phyloP scores from a whole-genome alignment of 1,140 invertebrate genomes.

The Brachionus calyciflorus region DNA sequence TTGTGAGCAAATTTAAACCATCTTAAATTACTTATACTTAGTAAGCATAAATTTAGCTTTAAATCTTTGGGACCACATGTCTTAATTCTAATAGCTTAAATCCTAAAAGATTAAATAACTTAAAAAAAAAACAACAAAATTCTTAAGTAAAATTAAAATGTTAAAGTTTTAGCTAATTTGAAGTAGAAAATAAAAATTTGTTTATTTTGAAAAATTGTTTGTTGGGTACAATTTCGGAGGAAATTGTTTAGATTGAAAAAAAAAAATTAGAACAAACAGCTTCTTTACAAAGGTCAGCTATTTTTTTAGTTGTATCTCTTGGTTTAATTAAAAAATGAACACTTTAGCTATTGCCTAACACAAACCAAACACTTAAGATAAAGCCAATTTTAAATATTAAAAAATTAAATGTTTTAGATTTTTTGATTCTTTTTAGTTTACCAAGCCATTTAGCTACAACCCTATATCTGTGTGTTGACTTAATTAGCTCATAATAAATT shows the following conservation, averaged over 20 bases:
- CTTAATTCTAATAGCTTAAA: conserved; percentile 8
- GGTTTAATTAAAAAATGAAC: too few species aligned
- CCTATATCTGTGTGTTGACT: too few species aligned
- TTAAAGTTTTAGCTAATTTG: conserved; percentile 39
- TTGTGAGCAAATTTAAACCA: neutral
- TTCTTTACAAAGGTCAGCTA: too few species aligned
- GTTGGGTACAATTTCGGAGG: conserved; percentile 4
- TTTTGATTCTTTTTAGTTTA: too few species aligned
- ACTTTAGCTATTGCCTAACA: too few species aligned
- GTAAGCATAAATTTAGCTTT: neutral
- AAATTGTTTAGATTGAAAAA: neutral
- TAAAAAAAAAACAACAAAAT: neutral
- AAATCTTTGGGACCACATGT: neutral
- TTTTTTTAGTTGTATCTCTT: too few species aligned
- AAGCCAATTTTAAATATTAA: too few species aligned
- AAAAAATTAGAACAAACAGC: conserved; percentile 11
- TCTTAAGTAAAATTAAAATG: conserved; percentile 18
- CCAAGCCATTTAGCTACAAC: too few species aligned
- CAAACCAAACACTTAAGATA: too few species aligned
- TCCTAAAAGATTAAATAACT: conserved; percentile 33
- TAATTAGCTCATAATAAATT: too few species aligned
- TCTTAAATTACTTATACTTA: neutral
- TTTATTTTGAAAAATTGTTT: conserved; percentile 1
- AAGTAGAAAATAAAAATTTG: neutral
- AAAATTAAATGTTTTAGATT: too few species aligned